A percentile compares a stretch with the other conserved stretches of the same genome.
These are phyloP conservation scores for Athene noctua DNA, from an alignment of 2,113 vertebrate species.

Conservation along the genomic window DNA sequence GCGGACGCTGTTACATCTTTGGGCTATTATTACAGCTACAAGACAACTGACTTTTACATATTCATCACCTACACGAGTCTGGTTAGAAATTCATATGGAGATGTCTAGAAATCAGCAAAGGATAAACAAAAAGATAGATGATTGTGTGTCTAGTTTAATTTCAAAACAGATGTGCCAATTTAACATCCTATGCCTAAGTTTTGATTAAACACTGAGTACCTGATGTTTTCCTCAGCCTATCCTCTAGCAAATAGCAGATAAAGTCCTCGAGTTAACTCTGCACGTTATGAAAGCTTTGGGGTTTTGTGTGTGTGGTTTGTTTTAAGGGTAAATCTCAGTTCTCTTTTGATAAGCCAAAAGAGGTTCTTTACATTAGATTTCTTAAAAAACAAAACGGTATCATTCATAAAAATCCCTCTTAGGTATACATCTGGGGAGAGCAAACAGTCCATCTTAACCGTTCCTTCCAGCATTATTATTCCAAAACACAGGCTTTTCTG, in stretches of 20 bases:
- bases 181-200: neutral
- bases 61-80: neutral
- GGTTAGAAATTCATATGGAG: neutral
- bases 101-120: conserved; percentile 6
- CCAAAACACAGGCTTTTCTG: neutral
- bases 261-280: neutral
- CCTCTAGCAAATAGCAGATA: neutral
- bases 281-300: neutral
- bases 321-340: neutral
- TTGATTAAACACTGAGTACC: neutral
- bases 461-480: neutral
- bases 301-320: neutral
- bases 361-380: neutral
- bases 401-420: neutral
- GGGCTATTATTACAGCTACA: neutral
- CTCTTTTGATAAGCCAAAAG: neutral
- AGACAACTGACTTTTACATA: neutral
- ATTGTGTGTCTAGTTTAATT: neutral
- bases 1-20: neutral
- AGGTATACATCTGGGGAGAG: neutral
- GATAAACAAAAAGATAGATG: neutral
- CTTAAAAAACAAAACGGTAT: neutral
- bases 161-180: neutral
- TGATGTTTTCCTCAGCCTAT: neutral
- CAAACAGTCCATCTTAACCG: neutral